phyloP scores from a whole-genome alignment of 2,888 invertebrate genomes.

The Amiota mariae region DNA sequence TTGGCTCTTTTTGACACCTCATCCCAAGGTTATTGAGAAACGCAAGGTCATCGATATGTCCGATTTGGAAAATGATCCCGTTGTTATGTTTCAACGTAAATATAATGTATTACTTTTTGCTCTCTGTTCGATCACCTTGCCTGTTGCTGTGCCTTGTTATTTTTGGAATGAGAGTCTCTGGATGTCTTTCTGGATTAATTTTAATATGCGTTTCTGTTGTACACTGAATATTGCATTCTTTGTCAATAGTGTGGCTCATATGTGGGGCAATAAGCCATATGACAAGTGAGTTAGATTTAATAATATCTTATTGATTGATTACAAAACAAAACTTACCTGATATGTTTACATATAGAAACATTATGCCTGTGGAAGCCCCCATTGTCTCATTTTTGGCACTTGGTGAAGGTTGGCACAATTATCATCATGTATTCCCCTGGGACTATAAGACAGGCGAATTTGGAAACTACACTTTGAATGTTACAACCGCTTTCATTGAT shows the following conservation, averaged over 20 bases:
- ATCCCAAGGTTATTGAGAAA: slow-evolving; percentile 83
- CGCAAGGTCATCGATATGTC: slow-evolving; percentile 80
- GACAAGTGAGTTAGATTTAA: slow-evolving; percentile 79
- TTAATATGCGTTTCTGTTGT: slow-evolving; percentile 86
- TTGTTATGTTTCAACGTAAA: slow-evolving; percentile 86
- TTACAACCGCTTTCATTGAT: slow-evolving; percentile 87
- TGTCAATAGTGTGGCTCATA: slow-evolving; percentile 95
- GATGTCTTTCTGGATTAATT: slow-evolving; percentile 88
- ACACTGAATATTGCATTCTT: slow-evolving; percentile 93
- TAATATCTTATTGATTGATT: not conserved
- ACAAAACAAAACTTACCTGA: not conserved
- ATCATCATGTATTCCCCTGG: slow-evolving; percentile 84
- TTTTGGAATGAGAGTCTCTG: slow-evolving; percentile 87
- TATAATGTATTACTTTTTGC: slow-evolving; percentile 82
- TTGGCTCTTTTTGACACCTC: slow-evolving; percentile 90
- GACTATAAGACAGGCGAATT: slow-evolving; percentile 81
- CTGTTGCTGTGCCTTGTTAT: slow-evolving; percentile 85
- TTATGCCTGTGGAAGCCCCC: slow-evolving; percentile 82
- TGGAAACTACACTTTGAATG: slow-evolving; percentile 79
- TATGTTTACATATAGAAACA: slow-evolving; percentile 75
- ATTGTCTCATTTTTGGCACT: slow-evolving; percentile 83
- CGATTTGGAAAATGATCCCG: slow-evolving; percentile 82
- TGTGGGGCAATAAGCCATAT: slow-evolving; percentile 94
- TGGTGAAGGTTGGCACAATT: slow-evolving; percentile 90
- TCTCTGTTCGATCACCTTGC: slow-evolving; percentile 79